Conservation (phyloP, 2,888 invertebrate species). For the Camponotus fellah region DNA sequence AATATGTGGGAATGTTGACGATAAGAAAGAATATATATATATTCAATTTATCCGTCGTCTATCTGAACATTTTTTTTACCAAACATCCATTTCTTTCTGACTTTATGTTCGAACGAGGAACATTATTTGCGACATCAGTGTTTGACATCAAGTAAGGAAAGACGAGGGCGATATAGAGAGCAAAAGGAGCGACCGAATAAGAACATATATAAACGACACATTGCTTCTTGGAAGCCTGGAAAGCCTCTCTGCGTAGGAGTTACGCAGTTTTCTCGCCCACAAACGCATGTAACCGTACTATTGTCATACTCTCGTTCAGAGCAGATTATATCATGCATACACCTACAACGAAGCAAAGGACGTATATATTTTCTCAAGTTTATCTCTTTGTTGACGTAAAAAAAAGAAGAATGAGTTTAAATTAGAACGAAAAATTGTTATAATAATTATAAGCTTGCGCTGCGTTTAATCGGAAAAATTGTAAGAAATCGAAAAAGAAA, state of each 20-base stretch:
- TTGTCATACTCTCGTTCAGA: constrained; percentile 67
- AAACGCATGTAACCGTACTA: constrained; percentile 66
- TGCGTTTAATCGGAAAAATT: constrained; percentile 19
- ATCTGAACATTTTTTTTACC: neutral
- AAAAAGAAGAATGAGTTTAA: neutral
- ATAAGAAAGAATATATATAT: neutral
- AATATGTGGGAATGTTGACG: neutral
- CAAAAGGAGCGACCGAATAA: constrained; percentile 37
- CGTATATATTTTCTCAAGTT: constrained; percentile 26
- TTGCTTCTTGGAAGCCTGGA: constrained; percentile 56
- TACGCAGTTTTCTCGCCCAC: constrained; percentile 63
- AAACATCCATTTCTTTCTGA: neutral
- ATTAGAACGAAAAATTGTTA: neutral
- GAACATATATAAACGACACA: constrained; percentile 50
- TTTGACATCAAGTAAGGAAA: constrained; percentile 23
- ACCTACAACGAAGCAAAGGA: neutral
- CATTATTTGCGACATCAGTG: neutral
- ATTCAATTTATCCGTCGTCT: neutral
- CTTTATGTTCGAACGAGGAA: neutral
- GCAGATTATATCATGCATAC: constrained; percentile 16
- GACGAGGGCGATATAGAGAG: constrained; percentile 10
- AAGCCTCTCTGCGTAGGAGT: constrained; percentile 60
- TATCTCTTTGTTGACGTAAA: neutral
- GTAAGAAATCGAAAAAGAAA: neutral
- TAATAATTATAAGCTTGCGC: neutral